A percentile compares a stretch with the other conserved stretches of the same genome.
phyloP scores from a whole-genome alignment of 2,888 invertebrate species.

The Gordius sp. region DNA sequence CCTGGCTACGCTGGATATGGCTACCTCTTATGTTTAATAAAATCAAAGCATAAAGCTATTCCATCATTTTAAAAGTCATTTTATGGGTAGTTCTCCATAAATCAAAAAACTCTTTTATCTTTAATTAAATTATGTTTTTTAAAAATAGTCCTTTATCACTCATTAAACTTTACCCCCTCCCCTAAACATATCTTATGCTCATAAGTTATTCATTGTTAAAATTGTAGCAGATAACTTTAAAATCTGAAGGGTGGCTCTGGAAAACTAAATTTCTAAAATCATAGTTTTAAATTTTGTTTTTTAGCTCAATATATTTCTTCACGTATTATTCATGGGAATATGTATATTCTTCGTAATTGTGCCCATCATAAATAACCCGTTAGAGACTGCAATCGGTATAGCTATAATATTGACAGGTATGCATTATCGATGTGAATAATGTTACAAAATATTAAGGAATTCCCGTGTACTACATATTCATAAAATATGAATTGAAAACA shows the following conservation, averaged over 20 bases:
- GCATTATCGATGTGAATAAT: not conserved
- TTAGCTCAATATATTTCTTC: conserved; percentile 6
- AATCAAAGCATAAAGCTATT: no score
- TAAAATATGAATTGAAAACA: not conserved
- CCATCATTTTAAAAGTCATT: no score
- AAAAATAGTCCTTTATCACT: no score
- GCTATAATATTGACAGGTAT: not conserved
- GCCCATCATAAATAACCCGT: not conserved
- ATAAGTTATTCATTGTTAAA: no score
- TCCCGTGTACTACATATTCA: not conserved
- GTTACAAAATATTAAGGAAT: not conserved
- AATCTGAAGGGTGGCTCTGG: not conserved
- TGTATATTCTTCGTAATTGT: conserved; percentile 3
- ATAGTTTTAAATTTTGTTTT: not conserved
- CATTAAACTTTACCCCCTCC: no score
- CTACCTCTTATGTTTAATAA: no score
- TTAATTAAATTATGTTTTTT: no score
- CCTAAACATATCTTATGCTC: no score
- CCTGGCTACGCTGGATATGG: no score
- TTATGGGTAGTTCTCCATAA: no score
- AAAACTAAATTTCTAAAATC: not conserved
- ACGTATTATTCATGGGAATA: not conserved
- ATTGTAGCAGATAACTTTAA: no score
- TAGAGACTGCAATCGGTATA: not conserved
- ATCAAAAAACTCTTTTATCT: no score